phyloP scores from a whole-genome alignment of 2,113 vertebrate genomes.

The Dascyllus trimaculatus region DNA sequence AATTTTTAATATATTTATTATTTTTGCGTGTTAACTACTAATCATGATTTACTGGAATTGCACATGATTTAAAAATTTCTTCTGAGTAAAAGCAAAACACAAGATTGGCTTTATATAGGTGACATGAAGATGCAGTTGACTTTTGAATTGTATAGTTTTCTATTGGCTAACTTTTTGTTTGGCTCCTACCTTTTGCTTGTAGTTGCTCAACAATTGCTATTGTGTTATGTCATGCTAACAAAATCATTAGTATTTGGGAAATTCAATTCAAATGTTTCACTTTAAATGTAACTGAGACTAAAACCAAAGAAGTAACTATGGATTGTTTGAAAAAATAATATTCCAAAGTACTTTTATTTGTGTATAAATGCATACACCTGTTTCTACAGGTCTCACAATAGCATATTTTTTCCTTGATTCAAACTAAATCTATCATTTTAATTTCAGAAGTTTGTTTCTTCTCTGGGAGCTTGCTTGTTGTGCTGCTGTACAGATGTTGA shows the following conservation, averaged over 20 bases:
- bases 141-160: too few relatives aligned
- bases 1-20: too few relatives aligned
- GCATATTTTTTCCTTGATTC: not conserved
- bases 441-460: conserved; percentile 88
- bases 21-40: too few relatives aligned
- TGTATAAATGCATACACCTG: conserved; percentile 6
- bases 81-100: too few relatives aligned
- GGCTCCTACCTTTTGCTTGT: too few relatives aligned
- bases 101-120: too few relatives aligned
- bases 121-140: too few relatives aligned
- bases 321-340: not conserved
- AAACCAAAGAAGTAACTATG: not conserved
- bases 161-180: too few relatives aligned
- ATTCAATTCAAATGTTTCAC: not conserved
- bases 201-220: too few relatives aligned
- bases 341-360: not conserved
- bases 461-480: conserved; percentile 88
- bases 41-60: too few relatives aligned
- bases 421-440: conserved; percentile 89
- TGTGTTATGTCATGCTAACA: not conserved
- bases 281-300: not conserved
- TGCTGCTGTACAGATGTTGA: conserved; percentile 89
- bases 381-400: conserved; percentile 3
- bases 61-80: too few relatives aligned
- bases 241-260: not conserved